Evolutionary conservation across 2,888 invertebrate genomes (phyloP).

Genomic region (Asteroscopus sphinx): DNA sequence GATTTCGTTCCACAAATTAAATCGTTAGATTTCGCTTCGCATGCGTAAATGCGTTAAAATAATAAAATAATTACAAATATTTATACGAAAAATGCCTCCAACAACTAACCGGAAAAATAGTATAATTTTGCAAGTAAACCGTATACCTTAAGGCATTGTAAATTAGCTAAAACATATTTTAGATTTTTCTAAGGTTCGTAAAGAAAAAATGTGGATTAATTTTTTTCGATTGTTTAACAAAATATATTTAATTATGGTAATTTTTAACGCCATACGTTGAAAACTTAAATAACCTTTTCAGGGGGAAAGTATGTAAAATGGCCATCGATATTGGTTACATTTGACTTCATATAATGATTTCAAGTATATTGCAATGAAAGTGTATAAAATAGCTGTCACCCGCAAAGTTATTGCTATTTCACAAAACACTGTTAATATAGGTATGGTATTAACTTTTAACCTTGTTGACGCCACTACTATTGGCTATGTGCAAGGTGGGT

Average conservation of each 20-base stretch:
- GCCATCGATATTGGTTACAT: not conserved
- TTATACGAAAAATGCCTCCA: not conserved
- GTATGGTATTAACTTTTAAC: too few species aligned
- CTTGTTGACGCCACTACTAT: too few species aligned
- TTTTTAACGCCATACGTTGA: conserved; percentile 7
- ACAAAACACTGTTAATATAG: too few species aligned
- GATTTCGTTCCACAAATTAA: too few species aligned
- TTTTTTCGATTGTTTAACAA: conserved; percentile 14
- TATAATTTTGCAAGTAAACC: conserved; percentile 46
- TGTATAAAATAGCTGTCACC: too few species aligned
- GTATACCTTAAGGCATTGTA: conserved; percentile 47
- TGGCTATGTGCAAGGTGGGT: too few species aligned
- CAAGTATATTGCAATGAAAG: too few species aligned
- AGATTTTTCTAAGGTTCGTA: conserved; percentile 66
- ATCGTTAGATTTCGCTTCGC: too few species aligned
- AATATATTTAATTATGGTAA: conserved; percentile 24
- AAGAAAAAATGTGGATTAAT: conserved; percentile 44
- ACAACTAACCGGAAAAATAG: not conserved
- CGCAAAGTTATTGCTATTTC: too few species aligned
- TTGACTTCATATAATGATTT: not conserved
- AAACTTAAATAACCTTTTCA: not conserved
- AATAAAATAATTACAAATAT: not conserved
- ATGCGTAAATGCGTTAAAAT: too few species aligned
- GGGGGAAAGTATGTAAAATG: not conserved
- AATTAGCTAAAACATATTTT: conserved; percentile 48